Evolutionary conservation across 2,888 invertebrate species (phyloP), one percentile per base, ranked within the genome.

Genomic region (Oscheius sp.): DNA sequence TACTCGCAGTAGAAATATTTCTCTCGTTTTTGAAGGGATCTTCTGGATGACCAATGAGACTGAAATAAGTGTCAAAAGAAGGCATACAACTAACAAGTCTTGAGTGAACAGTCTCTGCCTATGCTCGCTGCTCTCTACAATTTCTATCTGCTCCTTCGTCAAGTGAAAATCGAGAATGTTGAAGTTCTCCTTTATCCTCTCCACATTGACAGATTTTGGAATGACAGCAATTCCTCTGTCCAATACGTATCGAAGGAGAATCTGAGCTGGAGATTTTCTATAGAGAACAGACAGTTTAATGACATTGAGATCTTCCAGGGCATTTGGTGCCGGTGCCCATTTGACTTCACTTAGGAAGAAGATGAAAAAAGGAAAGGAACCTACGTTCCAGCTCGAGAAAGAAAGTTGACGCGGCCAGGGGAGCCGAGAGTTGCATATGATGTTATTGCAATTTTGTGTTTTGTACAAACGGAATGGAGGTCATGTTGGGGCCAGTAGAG

Each of bases 401-500:
- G 41, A 12, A 6, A 83, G 51, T 76, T 57, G 30, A 70, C 68
- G 12, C 82, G 72, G 49, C 83, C 86, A 8, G 87, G 86, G 9
- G 86, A 84, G 57, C 86, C 87, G 6, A 87, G 76, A n/a, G 87
- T 84, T 4, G 83, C 82, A 67, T 86, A 87, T 0, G 87, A 86
- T 32, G 86, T 86, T 5, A 87, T 45, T 2, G 80, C 67, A 22
- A 94, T 91, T n/a, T 90, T 89, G 54, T 91, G 88, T 44, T 89
- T 86, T 62, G 89, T 89, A 78, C 92, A 91, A 64, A 70, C 70
- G 2, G 90, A 87, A 1, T 80, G 65, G 69, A 92, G 86, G 22
- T 90, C 89, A 38, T 89, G 87, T 87, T 93, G 92, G 86, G 93
- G 93, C 81, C 92, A 91, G 80, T 92, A 91, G 20, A 91, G 89